phyloP scores from a whole-genome alignment of 1,140 invertebrate genomes.

The Formica exsecta region DNA sequence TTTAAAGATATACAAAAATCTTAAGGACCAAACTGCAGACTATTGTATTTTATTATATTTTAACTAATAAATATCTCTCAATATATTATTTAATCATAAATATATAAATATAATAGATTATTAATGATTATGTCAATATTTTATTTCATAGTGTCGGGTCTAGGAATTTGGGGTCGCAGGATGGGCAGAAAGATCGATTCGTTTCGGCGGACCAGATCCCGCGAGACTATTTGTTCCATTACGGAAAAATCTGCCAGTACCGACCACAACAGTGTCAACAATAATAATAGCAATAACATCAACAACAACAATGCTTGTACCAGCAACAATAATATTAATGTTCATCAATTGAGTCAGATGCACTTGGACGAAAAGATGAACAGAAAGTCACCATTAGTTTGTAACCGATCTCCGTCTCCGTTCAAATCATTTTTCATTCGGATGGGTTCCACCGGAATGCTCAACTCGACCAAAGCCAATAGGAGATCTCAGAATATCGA shows the following conservation, averaged over 20 bases:
- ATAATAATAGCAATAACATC: constrained; percentile 81
- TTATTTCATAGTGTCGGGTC: constrained; percentile 86
- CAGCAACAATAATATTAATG: constrained; percentile 80
- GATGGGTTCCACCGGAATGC: constrained; percentile 92
- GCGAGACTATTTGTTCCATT: constrained; percentile 85
- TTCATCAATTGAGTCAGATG: constrained; percentile 64
- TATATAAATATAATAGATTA: constrained; percentile 4
- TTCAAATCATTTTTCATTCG: constrained; percentile 91
- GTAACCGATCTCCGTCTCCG: constrained; percentile 88
- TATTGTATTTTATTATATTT: neutral
- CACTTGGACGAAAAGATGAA: constrained; percentile 83
- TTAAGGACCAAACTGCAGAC: neutral
- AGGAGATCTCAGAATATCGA: constrained; percentile 82
- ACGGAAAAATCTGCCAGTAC: constrained; percentile 75
- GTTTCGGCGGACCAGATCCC: constrained; percentile 89
- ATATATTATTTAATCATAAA: neutral
- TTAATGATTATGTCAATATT: constrained; percentile 1
- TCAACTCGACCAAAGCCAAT: constrained; percentile 88
- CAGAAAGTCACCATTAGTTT: constrained; percentile 85
- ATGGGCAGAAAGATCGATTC: constrained; percentile 93
- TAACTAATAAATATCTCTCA: neutral
- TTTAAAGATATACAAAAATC: neutral
- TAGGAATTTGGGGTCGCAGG: constrained; percentile 92
- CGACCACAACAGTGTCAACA: constrained; percentile 75
- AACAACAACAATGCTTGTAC: constrained; percentile 79